Base-by-base conservation (phyloP, 2,797 vertebrate species). In the Parauchenoglanis punctatus region DNA sequence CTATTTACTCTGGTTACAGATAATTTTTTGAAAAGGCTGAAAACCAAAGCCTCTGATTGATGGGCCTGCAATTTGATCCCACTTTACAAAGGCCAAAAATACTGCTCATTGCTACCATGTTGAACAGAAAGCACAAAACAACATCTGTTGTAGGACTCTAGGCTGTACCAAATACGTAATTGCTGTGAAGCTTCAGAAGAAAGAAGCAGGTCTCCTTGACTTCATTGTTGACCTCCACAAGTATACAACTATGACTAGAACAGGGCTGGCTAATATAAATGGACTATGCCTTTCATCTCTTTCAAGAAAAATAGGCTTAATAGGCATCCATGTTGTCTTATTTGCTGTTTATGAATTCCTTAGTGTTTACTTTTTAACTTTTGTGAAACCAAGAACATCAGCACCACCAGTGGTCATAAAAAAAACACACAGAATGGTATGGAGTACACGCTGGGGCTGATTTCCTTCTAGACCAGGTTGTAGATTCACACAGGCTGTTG, bases 1-100 rank as follows among this genome's bases (percentile, higher is more conserved):
- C 81, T 68, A 70, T 78, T 84, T 61, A 84, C 61, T 87, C 35
- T 46, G 49, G 58, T 84, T 87, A 80, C 77, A 87, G 82, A 83
- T 52, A 54, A 54, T 77, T 83, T 87, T 82, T 82, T 63, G 68
- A 77, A 87, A 85, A 85, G 67, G 52, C 63, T 85, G 28, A 73
- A 81, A 85, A 73, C 18, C 17, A 73, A 81, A 82, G 56, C 44
- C 17, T 80, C 35, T 68, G 61, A 78, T 58, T 86, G 44, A 86
- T 81, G 83, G 78, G 56, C 63, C 31, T 81, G 59, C 52, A 63
- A 84, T 89, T 89, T 59, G 58, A 78, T 67, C 67, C 67, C 72
- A 78, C 35, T 65, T 83, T 84, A 83, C 56, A 83, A 68, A 56
- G 59, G 35, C 18, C 78, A 25, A 73, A 86, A 81, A 82, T 75